These are phyloP conservation scores for Pogonocherus hispidulus DNA, from an alignment of 2,888 invertebrate genomes.

Conservation along the genomic window DNA sequence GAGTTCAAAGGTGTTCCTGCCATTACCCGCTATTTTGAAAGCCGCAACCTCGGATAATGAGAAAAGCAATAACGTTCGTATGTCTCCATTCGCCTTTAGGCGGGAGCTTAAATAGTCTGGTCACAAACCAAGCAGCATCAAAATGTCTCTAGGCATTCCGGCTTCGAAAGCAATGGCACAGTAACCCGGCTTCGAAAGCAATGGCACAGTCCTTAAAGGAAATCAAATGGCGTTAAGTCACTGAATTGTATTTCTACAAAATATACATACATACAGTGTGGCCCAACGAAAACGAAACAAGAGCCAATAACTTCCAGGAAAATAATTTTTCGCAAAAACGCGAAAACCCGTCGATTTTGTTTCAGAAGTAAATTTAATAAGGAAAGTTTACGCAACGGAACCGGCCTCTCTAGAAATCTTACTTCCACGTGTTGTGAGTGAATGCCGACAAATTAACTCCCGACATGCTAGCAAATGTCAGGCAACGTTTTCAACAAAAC, in stretches of 20 bases:
- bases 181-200: background rate
- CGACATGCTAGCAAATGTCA: too few relatives aligned
- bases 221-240: constrained; percentile 8
- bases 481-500: too few relatives aligned
- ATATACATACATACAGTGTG: too few relatives aligned
- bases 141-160: background rate
- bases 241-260: constrained; percentile 9
- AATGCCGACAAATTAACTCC: too few relatives aligned
- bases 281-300: too few relatives aligned
- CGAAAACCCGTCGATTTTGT: too few relatives aligned
- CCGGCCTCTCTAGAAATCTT: too few relatives aligned
- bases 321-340: too few relatives aligned
- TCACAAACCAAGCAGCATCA: constrained; percentile 11
- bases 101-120: constrained; percentile 7
- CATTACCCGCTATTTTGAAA: constrained; percentile 19
- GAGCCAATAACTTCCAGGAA: too few relatives aligned
- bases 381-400: too few relatives aligned
- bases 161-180: background rate
- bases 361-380: too few relatives aligned
- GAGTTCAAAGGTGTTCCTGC: background rate
- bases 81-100: constrained; percentile 4
- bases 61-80: constrained; percentile 19
- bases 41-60: constrained; percentile 18
- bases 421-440: too few relatives aligned
- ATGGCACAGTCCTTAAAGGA: constrained; percentile 5